Evolutionary conservation across 2,888 invertebrate species (phyloP).

Genomic region (Pseudococcus viburni): DNA sequence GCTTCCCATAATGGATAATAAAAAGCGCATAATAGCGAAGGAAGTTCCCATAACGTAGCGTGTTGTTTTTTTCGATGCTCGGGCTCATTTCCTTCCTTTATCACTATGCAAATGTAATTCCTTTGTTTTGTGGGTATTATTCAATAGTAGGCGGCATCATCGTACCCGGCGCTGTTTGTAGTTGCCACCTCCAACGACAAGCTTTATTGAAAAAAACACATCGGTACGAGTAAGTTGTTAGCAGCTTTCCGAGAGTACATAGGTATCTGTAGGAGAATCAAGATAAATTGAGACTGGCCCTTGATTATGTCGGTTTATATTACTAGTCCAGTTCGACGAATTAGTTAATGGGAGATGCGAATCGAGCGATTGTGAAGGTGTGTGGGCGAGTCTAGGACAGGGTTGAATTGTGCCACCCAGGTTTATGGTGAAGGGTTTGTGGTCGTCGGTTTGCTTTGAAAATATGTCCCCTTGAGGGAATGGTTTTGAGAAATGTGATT

Average conservation of each 20-base stretch:
- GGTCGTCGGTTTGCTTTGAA: conserved; percentile 4
- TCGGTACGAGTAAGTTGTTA: neutral
- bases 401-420: conserved; percentile 28
- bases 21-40: conserved; percentile 46
- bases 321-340: neutral
- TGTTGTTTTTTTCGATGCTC: conserved; percentile 39
- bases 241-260: neutral
- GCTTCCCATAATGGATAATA: conserved; percentile 45
- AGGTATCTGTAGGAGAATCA: neutral
- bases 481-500: neutral
- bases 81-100: conserved; percentile 59
- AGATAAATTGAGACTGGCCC: neutral
- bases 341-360: neutral
- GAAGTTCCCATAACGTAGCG: conserved; percentile 50
- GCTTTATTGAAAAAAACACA: neutral
- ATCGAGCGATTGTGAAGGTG: neutral
- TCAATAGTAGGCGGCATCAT: conserved; percentile 54
- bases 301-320: neutral
- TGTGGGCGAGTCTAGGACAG: neutral
- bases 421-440: neutral
- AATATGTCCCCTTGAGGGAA: neutral
- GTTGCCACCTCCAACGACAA: neutral
- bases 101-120: conserved; percentile 63
- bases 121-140: conserved; percentile 59
- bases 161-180: neutral